Percentiles rank a stretch among this genome's conserved stretches.
These are phyloP conservation scores for Diplodus sargus DNA, from an alignment of 2,797 vertebrate genomes.

Conservation along the genomic window DNA sequence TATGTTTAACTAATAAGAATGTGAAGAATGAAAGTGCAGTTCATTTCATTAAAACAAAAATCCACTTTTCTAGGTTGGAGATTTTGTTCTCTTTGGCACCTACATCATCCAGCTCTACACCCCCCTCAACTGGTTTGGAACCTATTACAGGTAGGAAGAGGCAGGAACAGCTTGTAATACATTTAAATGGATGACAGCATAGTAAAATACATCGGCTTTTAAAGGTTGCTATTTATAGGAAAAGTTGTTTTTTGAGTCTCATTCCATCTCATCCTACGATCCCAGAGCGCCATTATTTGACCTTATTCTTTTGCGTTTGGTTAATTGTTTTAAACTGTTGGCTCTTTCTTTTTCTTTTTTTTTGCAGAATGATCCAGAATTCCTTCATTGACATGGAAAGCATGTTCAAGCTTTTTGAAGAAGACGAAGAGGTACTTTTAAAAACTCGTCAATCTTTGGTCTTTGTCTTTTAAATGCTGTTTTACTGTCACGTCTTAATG, in stretches of 20 bases:
- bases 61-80: conserved; percentile 88
- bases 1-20: neutral
- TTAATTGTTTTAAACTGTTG: neutral
- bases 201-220: neutral
- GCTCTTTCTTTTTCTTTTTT: neutral
- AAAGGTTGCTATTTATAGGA: too few species aligned
- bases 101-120: conserved; percentile 98
- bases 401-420: conserved; percentile 94
- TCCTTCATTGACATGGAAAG: conserved; percentile 99
- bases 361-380: conserved; percentile 93
- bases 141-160: conserved; percentile 92
- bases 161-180: neutral
- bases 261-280: too few species aligned
- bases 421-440: conserved; percentile 89
- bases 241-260: too few species aligned
- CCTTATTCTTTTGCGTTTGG: neutral
- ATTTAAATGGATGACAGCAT: too few species aligned
- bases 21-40: neutral
- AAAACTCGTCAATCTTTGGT: neutral
- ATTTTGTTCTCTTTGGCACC: conserved; percentile 95
- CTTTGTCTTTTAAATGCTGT: neutral
- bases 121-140: conserved; percentile 98
- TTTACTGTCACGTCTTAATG: accelerated
- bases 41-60: neutral
- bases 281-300: too few species aligned